Evolutionary conservation across 2,797 vertebrate genomes (phyloP), one percentile per base, ranked within the genome.

Genomic region (Simalia tracyae): DNA sequence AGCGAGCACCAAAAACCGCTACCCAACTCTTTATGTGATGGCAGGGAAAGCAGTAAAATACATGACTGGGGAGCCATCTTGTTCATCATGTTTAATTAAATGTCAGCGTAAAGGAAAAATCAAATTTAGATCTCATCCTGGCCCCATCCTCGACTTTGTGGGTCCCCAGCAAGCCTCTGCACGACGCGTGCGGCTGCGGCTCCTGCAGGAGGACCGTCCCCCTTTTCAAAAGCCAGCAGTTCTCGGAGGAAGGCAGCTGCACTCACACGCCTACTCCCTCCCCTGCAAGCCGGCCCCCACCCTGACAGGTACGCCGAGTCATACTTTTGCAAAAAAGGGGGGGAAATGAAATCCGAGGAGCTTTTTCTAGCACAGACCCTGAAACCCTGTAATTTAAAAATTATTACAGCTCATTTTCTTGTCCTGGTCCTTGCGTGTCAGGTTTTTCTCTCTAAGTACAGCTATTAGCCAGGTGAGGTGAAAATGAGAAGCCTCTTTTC

Each of bases 401-500:
- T 92, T 92, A 92, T 92, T 61, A 61, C 84, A 61, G 84, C 91
- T 92, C 88, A 89, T 89, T 92, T 86, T 89, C 63, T 42, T 89
- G 63, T 72, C 88, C 89, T 7, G 9, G 81, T 17, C 19, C 56
- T 86, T 4, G 5, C 0, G 9, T 54, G 36, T 59, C 31, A n/a
- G 10, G 50, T 54, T 76, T 59, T 28, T 46, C 63, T n/a, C 84
- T 24, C 88, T 72, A 89, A 92, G 86, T 56, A 89, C 88, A 54
- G 91, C 72, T 59, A 92, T 92, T 92, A 92, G 81, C 8, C 81
- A 46, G 91, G 91, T 54, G 28, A 22, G 63, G 31, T 92, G 88
- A 89, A 92, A 86, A 86, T 10, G 84, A 89, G 88, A 72, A 60
- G 19, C 64, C 61, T 66, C 2, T 28, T 42, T 17, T 6, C 28